phyloP scores from a whole-genome alignment of 2,797 vertebrate genomes.

The Periophthalmus magnuspinnatus region DNA sequence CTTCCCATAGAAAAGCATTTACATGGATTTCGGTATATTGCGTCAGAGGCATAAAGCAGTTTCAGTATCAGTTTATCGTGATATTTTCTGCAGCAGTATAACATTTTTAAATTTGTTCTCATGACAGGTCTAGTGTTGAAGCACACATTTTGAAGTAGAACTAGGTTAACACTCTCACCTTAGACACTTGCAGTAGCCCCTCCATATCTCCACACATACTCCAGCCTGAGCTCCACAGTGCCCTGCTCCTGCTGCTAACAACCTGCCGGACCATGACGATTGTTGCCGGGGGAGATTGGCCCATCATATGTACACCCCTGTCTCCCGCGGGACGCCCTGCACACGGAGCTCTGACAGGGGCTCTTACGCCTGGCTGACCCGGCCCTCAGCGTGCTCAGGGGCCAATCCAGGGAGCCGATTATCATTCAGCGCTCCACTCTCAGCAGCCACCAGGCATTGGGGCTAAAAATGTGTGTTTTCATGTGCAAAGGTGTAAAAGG shows the following conservation, averaged over 20 bases:
- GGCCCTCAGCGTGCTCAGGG: constrained; percentile 39
- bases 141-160: not conserved
- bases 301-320: constrained; percentile 28
- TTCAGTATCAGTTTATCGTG: too few relatives aligned
- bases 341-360: constrained; percentile 55
- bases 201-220: constrained; percentile 7
- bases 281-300: constrained; percentile 27
- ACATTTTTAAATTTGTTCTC: too few relatives aligned
- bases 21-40: too few relatives aligned
- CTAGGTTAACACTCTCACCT: not conserved
- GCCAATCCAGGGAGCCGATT: constrained; percentile 36
- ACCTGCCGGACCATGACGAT: constrained; percentile 24
- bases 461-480: constrained; percentile 32
- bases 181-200: not conserved
- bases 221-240: constrained; percentile 4
- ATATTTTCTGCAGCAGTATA: too few relatives aligned
- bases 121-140: not conserved
- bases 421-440: constrained; percentile 45
- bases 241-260: constrained; percentile 29
- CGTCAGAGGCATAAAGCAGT: too few relatives aligned
- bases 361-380: constrained; percentile 55
- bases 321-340: constrained; percentile 31
- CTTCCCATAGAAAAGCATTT: too few relatives aligned
- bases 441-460: constrained; percentile 24
- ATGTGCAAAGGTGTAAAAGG: constrained; percentile 25